Evolutionary conservation across 2,113 vertebrate species (phyloP), one percentile per base, ranked within the genome.

Genomic region (Ochotona curzoniae): DNA sequence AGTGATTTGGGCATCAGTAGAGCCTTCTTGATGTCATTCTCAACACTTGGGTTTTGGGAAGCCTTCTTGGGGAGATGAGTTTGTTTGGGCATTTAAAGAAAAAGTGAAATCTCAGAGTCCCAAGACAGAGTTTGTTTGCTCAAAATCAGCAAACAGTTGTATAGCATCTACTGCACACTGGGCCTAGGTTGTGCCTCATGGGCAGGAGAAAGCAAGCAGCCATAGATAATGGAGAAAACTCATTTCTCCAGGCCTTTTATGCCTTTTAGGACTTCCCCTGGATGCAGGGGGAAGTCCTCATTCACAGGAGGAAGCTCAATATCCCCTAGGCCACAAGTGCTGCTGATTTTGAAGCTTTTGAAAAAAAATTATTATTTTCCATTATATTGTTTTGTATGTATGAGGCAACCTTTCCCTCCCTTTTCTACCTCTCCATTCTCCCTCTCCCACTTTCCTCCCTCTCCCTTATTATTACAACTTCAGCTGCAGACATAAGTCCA

Each of bases 71-170:
- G 70, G 71, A 94, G 61, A 54, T 51, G 32, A 30, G 0, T 35
- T 71, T 38, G 11, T 87, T 90, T 70, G 14, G 35, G 20, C 44
- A 26, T 23, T 90, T 64, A 17, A 32, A 80, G 8, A 15, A 47
- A 44, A 13, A 9, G 21, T 90, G 57, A 54, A 87, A n/a, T 60
- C 74, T 12, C 66, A 54, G 18, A 18, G n/a, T 20, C n/a, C 8
- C 28, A 78, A 64, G 11, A 63, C 49, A 63, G 92, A 67, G 7
- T 84, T 70, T 89, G 64, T 71, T 90, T 76, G 73, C 61, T 96
- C 17, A 26, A 44, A 3, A 28, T 90, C 23, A 79, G 60, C 47
- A 61, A 67, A 79, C 73, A 13, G 12, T 38, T 88, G 79, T 30
- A 44, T 51, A 90, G 66, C 69, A 14, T 25, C 57, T 82, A 23